Evolutionary conservation across 2,888 invertebrate genomes (phyloP).

Genomic region (Thalpophila matura): DNA sequence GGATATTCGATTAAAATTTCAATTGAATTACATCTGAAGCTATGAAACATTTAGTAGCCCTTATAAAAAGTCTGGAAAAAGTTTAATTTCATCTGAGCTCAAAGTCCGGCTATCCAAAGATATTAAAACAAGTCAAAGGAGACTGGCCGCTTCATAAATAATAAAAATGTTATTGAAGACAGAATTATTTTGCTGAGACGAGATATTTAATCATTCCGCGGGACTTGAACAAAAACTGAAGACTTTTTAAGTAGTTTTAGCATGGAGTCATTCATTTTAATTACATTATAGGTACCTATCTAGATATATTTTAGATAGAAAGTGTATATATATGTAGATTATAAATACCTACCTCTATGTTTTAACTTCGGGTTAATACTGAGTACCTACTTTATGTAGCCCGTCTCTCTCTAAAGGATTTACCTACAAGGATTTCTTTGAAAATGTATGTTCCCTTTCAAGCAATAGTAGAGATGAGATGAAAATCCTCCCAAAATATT

Average conservation of each 20-base stretch:
- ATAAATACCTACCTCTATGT: too few relatives aligned
- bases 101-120: slow-evolving; percentile 48
- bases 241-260: slow-evolving; percentile 28
- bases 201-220: slow-evolving; percentile 49
- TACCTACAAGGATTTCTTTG: background rate
- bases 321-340: too few relatives aligned
- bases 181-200: slow-evolving; percentile 44
- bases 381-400: background rate
- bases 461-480: background rate
- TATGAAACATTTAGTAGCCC: slow-evolving; percentile 38
- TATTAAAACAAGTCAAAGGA: slow-evolving; percentile 57
- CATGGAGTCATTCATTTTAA: slow-evolving; percentile 26
- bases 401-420: background rate
- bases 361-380: too few relatives aligned
- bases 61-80: slow-evolving; percentile 30
- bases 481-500: slow-evolving; percentile 19
- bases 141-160: slow-evolving; percentile 55
- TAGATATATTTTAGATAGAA: too few relatives aligned
- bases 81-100: slow-evolving; percentile 50
- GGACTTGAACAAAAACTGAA: slow-evolving; percentile 44
- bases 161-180: slow-evolving; percentile 55
- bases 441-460: background rate
- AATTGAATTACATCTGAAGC: slow-evolving; percentile 33
- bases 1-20: slow-evolving; percentile 18
- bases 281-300: too few relatives aligned